Evolutionary conservation across 2,113 vertebrate species (phyloP), one percentile per base, ranked within the genome.

Genomic region (Glaucomys volans): DNA sequence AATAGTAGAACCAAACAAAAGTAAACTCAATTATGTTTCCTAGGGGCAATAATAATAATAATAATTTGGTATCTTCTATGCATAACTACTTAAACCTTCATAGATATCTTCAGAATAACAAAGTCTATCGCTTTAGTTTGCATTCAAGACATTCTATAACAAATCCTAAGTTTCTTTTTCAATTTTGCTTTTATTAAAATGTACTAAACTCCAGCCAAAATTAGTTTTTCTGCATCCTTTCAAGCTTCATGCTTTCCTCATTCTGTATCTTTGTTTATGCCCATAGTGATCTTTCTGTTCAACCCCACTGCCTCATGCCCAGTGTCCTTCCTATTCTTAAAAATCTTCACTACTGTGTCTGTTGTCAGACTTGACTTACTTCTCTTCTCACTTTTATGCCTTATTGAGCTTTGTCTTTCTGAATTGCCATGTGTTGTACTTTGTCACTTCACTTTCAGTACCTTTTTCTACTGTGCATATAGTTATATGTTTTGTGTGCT

Each of bases 131-230:
- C 16, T 57, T 75, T 87, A 59, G 35, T 94, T 80, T 94, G 13
- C 7, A n/a, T 66, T 91, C 47, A 42, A 8, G 80, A 85, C 44
- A 66, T 92, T 82, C 82, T 59, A 40, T 6, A 8, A 62, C 42
- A 22, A 80, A 50, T 30, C 35, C 66, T 11, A 87, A 83, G 35
- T 26, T 66, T 88, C 26, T 42, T 47, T 91, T 87, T 74, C 44
- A 42, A 30, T 86, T 89, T 95, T 82, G 64, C 79, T 94, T 94
- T 88, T 88, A 62, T 86, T 37, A 85, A 90, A 71, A 54, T 87
- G 30, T 24, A 83, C 24, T 94, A 22, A 91, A 35, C n/a, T 87
- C 11, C 79, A 72, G 5, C 26, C 35, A 82, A 62, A 95, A 66
- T 81, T 42, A 74, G 69, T 95, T 92, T 84, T 89, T 81, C 37